Percentiles rank a stretch among this genome's conserved stretches.
Evolutionary conservation across 1,140 invertebrate genomes (phyloP).

Genomic region (Periplaneta americana): DNA sequence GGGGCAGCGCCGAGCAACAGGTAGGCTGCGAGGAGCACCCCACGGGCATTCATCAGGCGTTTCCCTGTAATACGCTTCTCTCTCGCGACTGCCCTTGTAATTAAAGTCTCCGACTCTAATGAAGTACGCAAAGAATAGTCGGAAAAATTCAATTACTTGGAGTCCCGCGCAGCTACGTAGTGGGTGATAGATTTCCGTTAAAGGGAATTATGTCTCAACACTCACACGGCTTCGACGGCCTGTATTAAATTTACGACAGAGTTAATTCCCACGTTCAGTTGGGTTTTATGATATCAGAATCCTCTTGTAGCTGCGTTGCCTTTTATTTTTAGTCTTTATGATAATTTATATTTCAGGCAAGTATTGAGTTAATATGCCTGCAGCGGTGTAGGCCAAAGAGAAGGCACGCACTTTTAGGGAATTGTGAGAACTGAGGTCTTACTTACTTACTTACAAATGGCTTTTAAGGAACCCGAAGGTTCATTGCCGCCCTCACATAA

Average conservation of each 20-base stretch:
- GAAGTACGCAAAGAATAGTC: background rate
- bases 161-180: background rate
- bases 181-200: background rate
- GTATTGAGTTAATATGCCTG: too few species aligned
- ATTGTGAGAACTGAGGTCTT: too few species aligned
- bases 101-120: constrained; percentile 1
- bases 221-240: background rate
- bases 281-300: background rate
- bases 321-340: too few species aligned
- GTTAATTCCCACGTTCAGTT: background rate
- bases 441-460: too few species aligned
- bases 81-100: background rate
- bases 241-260: background rate
- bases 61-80: background rate
- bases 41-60: background rate
- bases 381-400: too few species aligned
- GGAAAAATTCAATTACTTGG: constrained; percentile 9
- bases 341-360: too few species aligned
- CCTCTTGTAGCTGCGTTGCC: background rate
- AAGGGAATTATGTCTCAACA: background rate
- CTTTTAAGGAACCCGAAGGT: too few species aligned
- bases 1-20: background rate
- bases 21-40: background rate
- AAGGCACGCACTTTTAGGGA: too few species aligned
- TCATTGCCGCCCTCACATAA: too few species aligned